Evolutionary conservation across 2,797 vertebrate genomes (phyloP).

Genomic region (Galagoides demidoff): DNA sequence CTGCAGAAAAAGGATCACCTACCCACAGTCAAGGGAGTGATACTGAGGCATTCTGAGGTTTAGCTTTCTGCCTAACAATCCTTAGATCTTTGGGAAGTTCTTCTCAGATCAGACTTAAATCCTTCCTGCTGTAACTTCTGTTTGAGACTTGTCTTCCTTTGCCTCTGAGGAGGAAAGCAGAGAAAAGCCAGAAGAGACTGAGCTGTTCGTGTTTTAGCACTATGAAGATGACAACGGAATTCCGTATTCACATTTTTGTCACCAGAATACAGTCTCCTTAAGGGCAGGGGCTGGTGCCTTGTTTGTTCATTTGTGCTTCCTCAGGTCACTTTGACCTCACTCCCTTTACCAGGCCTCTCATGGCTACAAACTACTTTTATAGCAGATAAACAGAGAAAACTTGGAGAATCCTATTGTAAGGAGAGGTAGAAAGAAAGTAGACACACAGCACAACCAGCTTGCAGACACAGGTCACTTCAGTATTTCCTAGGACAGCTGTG

Average conservation of each 20-base stretch:
- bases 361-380: background rate
- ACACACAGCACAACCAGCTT: background rate
- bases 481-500: background rate
- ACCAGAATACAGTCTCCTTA: background rate
- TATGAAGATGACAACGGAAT: background rate
- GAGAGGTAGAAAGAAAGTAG: slow-evolving; percentile 27
- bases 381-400: slow-evolving; percentile 30
- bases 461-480: background rate
- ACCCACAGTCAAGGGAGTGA: background rate
- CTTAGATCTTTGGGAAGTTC: slow-evolving; percentile 17
- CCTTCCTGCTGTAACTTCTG: background rate
- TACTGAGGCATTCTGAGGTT: background rate
- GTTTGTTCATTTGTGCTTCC: background rate
- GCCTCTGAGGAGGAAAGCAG: slow-evolving; percentile 9
- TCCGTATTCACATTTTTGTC: background rate
- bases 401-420: background rate
- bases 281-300: background rate
- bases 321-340: background rate
- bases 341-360: background rate
- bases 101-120: slow-evolving; percentile 27
- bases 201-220: background rate
- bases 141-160: background rate
- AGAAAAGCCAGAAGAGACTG: background rate
- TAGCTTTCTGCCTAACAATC: background rate
- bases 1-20: slow-evolving; percentile 41